Evolutionary conservation across 1,140 invertebrate genomes (phyloP), one percentile per base, ranked within the genome.

Genomic region (Hypsibius dujardini): DNA sequence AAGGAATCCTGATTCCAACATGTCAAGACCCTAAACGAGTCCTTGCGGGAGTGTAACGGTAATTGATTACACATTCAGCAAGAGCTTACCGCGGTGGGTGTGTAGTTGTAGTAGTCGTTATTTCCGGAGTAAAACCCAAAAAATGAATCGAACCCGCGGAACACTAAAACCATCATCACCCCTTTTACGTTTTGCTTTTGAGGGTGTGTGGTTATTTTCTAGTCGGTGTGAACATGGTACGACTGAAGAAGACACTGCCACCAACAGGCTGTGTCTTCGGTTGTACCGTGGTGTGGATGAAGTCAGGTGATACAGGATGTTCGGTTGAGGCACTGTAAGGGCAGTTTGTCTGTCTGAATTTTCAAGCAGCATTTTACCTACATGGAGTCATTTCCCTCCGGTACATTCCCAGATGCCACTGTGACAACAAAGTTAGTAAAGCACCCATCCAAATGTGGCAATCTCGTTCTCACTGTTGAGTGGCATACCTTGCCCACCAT

Each of bases 101-200:
- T 79, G 72, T 91, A 88, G 73, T 86, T 83, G 77, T 88, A 91
- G 76, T 92, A 92, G 79, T 92, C 90, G 72, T 90, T 84, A 67
- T 85, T 84, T 1, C 88, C 89, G 67, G 86, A 85, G 83, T 86
- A 89, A 77, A 90, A 91, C 12, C 90, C 90, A 77, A 86, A 90
- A 78, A 90, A 88, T 2, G 85, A 83, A 73, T 91, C 87, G 76
- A 92, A 93, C 15, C 90, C 90, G n/a, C 90, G 82, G 42, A 79
- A 83, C 7, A 85, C 86, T 1, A 90, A 90, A 2, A 88, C 87
- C 75, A 87, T 90, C 72, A 85, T 28, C 84, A 56, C 50, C 7
- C n/a, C 7, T n/a, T 12, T 56, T 56, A 56, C 50, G n/a, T n/a
- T 56, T 7, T 28, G 7, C 50, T 56, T n/a, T 56, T n/a, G n/a